phyloP scores from a whole-genome alignment of 2,888 invertebrate genomes.

The Penaeus monodon region DNA sequence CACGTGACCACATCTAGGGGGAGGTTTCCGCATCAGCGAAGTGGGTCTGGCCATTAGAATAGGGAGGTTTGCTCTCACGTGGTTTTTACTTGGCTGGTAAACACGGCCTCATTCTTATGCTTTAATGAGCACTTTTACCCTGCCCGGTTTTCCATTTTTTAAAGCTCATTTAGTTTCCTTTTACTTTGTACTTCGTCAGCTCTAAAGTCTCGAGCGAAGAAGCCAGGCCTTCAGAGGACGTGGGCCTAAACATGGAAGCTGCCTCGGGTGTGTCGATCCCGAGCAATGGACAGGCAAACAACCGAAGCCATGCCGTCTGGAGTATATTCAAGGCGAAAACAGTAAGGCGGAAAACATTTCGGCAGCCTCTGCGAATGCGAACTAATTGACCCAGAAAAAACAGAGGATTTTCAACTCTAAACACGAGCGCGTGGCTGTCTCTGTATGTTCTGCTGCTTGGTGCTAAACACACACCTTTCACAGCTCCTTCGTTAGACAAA shows the following conservation, averaged over 20 bases:
- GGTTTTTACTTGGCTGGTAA: slow-evolving; percentile 8
- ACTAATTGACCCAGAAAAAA: background rate
- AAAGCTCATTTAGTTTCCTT: slow-evolving; percentile 8
- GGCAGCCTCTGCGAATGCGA: background rate
- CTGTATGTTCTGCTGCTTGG: background rate
- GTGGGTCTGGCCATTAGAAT: too few relatives aligned
- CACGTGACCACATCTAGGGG: too few relatives aligned
- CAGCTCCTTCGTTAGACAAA: slow-evolving; percentile 21
- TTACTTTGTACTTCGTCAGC: background rate
- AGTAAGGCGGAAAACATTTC: background rate
- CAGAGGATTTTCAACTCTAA: slow-evolving; percentile 9
- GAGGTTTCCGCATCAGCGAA: too few relatives aligned
- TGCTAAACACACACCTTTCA: slow-evolving; percentile 15
- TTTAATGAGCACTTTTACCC: slow-evolving; percentile 15
- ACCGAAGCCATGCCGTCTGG: background rate
- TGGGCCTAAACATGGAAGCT: background rate
- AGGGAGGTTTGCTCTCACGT: too few relatives aligned
- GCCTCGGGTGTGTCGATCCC: too few relatives aligned
- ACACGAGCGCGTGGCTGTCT: background rate
- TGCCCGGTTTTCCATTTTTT: slow-evolving; percentile 10
- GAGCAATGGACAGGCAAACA: background rate
- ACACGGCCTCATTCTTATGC: slow-evolving; percentile 13
- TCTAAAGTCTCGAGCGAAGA: background rate
- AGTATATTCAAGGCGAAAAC: background rate
- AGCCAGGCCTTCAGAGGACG: background rate